Base-by-base conservation (phyloP, 2,888 invertebrate species). In the Epinotia nisella region DNA sequence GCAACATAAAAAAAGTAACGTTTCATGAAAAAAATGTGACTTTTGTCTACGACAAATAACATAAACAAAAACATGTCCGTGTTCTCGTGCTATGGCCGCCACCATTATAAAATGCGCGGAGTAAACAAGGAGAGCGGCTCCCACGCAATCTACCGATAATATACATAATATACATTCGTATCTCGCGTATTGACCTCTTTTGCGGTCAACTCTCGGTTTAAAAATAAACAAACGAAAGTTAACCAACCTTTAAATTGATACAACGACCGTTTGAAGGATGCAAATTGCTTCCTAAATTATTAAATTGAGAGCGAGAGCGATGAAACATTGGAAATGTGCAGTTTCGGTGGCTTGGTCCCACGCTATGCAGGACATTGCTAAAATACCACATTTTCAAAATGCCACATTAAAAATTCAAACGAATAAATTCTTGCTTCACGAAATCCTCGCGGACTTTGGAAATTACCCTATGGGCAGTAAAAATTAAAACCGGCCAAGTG, bases 151-250 rank as follows among this genome's bases (percentile, higher is more conserved):
- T 35, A 35, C 29, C 49, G 3, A 29, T 13, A 51, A 35, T 53
- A 53, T 2, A n/a, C 11, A 15, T 35, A 29, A 29, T 17, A 3
- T 53, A 65, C 19, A 64, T 64, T 67, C 45, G 41, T 60, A 41
- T 24, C 74, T 77, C 75, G 80, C 78, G 67, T 81, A 77, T 81
- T 83, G 83, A 83, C 81, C 82, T 81, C 78, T 69, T 67, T 73
- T 60, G 74, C 74, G 75, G 76, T 78, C 77, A 76, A 75, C 75
- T 75, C 75, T 78, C 75, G 60, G 53, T 76, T 79, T 79, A 79
- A 80, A 80, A 82, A 81, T 82, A 78, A 78, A 78, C 75, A 70
- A 83, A 81, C 80, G 83, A 84, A 85, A 83, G 84, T 82, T 76
- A 75, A 51, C 69, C 70, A 70, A 75, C 75, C 66, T 66, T 59